phyloP scores from a whole-genome alignment of 2,113 vertebrate species.

The Megatriorchis doriae region DNA sequence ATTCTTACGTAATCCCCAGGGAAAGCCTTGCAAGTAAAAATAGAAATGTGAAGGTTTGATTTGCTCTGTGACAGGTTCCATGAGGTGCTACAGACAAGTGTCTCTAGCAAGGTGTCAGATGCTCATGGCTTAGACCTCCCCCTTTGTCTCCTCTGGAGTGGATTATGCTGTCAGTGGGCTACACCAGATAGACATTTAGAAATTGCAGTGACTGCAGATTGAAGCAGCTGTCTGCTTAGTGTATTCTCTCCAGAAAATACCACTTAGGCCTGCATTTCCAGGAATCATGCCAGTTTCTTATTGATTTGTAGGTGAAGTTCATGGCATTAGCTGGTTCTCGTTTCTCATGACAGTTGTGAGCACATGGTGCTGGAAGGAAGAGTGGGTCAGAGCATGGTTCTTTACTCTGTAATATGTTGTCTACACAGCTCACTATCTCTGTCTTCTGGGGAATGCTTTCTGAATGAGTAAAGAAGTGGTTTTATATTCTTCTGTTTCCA shows the following conservation, averaged over 20 bases:
- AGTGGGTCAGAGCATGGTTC: fast-evolving
- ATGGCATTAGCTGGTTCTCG: not conserved
- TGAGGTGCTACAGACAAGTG: not conserved
- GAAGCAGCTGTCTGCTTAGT: not conserved
- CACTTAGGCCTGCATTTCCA: not conserved
- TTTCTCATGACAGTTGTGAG: not conserved
- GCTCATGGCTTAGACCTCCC: not conserved
- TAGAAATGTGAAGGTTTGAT: not conserved
- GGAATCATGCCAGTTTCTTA: not conserved
- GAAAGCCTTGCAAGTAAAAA: not conserved
- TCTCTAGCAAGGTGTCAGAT: not conserved
- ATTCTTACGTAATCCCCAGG: not conserved
- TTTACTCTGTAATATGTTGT: not conserved
- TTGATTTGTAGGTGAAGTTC: not conserved
- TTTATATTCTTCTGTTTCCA: not conserved
- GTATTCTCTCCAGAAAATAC: not conserved
- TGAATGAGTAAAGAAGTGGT: not conserved
- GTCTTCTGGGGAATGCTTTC: not conserved
- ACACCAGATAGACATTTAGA: not conserved
- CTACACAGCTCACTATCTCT: not conserved
- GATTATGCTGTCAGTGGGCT: not conserved
- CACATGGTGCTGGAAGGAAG: not conserved
- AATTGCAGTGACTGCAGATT: not conserved
- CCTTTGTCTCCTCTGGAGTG: not conserved
- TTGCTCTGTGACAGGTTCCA: not conserved